phyloP scores from a whole-genome alignment of 2,888 invertebrate genomes.

The Dynastes tityus region DNA sequence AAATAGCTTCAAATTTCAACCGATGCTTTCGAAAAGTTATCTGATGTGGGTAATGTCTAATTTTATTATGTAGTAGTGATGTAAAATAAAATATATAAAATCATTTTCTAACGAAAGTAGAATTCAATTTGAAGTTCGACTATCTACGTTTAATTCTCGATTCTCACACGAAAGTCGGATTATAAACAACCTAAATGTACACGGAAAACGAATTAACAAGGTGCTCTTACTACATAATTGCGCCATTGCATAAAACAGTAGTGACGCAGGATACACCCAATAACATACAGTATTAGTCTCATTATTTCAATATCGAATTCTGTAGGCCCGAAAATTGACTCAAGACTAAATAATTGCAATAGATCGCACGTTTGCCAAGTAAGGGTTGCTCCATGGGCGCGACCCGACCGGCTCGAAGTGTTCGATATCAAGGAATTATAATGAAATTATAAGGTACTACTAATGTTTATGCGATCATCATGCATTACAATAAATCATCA shows the following conservation, averaged over 20 bases:
- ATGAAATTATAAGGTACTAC: not conserved
- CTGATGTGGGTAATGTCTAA: too few species aligned
- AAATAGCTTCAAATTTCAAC: too few species aligned
- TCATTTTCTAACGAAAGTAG: too few species aligned
- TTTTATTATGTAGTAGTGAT: too few species aligned
- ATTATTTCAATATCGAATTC: conserved; percentile 37
- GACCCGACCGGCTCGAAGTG: conserved; percentile 45
- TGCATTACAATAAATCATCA: conserved; percentile 20
- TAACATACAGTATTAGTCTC: conserved; percentile 10
- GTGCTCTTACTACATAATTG: too few species aligned
- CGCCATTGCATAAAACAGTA: too few species aligned
- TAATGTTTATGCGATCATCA: conserved; percentile 14
- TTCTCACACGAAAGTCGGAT: too few species aligned
- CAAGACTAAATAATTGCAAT: conserved; percentile 14
- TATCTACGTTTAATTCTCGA: too few species aligned
- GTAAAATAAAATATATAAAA: too few species aligned
- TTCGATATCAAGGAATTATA: conserved; percentile 7
- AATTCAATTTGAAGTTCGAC: too few species aligned
- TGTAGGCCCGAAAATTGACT: conserved; percentile 25
- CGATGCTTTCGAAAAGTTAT: too few species aligned
- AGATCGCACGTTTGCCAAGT: conserved; percentile 45
- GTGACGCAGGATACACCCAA: too few species aligned
- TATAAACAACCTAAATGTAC: not conserved
- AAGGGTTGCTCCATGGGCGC: conserved; percentile 46
- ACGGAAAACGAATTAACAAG: not conserved